A percentile compares a stretch with the other conserved stretches of the same genome.
phyloP scores from a whole-genome alignment of 1,140 invertebrate species.

The Drosophila melanica region DNA sequence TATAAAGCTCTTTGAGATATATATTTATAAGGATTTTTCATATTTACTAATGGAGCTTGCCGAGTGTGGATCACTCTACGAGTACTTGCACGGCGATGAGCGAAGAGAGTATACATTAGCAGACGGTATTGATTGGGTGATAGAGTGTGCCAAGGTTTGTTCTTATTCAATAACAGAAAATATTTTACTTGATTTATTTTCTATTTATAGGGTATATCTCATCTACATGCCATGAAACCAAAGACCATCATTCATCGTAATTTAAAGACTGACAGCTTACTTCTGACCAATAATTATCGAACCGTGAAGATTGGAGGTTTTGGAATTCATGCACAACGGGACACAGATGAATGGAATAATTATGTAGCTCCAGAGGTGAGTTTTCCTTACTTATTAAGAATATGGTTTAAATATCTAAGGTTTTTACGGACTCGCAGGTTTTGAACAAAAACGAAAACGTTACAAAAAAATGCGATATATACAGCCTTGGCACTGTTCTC shows the following conservation, averaged over 20 bases:
- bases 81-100: not conserved
- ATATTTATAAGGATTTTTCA: not conserved
- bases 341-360: too few species aligned
- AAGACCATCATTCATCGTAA: slow-evolving; percentile 1
- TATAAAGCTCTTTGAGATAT: not conserved
- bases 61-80: not conserved
- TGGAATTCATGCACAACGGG: not conserved
- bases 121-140: slow-evolving; percentile 1
- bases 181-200: not conserved
- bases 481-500: slow-evolving; percentile 38
- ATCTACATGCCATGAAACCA: not conserved
- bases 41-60: not conserved
- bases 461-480: slow-evolving; percentile 44
- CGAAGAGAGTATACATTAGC: not conserved
- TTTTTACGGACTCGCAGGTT: not conserved
- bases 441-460: too few species aligned
- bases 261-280: not conserved
- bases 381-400: too few species aligned
- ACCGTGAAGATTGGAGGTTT: slow-evolving; percentile 25
- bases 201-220: not conserved
- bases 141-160: not conserved
- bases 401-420: too few species aligned
- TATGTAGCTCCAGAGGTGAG: too few species aligned
- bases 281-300: not conserved
- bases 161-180: not conserved